Percentiles rank a stretch among this genome's conserved stretches.
Conservation (phyloP, 2,797 vertebrate species). For the Chromis chromis region DNA sequence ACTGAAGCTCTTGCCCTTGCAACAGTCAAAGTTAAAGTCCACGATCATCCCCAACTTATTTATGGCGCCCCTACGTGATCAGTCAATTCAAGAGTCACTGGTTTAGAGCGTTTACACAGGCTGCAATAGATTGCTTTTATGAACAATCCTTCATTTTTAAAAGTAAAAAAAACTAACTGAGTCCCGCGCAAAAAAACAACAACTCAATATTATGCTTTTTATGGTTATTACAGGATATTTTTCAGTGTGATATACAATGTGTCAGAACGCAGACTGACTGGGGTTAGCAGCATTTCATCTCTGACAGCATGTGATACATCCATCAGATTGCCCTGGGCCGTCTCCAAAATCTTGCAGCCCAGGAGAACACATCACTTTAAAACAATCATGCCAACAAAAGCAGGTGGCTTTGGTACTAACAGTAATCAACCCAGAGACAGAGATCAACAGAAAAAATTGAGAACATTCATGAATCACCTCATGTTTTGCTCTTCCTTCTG, state of each 20-base stretch:
- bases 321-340: not conserved
- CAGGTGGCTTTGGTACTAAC: constrained; percentile 1
- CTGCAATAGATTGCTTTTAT: not conserved
- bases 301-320: not conserved
- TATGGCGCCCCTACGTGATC: not conserved
- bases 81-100: not conserved
- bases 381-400: constrained; percentile 14
- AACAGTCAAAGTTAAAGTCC: not conserved
- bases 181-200: not conserved
- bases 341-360: not conserved
- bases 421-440: not conserved
- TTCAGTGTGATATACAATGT: constrained; percentile 7
- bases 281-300: not conserved
- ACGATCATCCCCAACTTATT: no score
- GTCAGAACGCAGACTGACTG: not conserved
- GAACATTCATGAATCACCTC: not conserved
- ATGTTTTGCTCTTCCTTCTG: constrained; percentile 2
- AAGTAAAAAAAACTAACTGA: not conserved
- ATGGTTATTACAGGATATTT: constrained; percentile 7
- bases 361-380: constrained; percentile 8
- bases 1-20: not conserved
- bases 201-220: constrained; percentile 3
- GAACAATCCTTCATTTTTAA: not conserved
- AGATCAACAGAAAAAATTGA: not conserved
- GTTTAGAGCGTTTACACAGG: not conserved